A percentile compares a stretch with the other conserved stretches of the same genome.
These are phyloP conservation scores for Scalopus aquaticus DNA, from an alignment of 2,113 vertebrate genomes.

Conservation along the genomic window DNA sequence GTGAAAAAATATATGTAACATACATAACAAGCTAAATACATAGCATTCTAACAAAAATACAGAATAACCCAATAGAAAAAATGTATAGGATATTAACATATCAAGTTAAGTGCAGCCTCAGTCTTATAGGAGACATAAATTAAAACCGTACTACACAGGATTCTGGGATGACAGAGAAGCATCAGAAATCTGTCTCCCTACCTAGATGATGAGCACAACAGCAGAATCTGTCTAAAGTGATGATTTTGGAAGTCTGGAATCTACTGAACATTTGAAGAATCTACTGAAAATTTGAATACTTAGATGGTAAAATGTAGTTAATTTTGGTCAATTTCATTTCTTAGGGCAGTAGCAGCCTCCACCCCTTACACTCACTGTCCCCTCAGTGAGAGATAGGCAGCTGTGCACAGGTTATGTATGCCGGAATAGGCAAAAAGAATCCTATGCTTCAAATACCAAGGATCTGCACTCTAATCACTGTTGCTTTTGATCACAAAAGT, in stretches of 20 bases:
- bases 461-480: background rate
- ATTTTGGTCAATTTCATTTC: background rate
- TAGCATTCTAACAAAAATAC: background rate
- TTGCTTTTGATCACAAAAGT: background rate
- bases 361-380: no score
- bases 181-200: background rate
- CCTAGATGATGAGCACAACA: background rate
- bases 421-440: background rate
- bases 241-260: background rate
- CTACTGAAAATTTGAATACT: background rate
- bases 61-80: background rate
- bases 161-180: background rate
- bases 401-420: background rate
- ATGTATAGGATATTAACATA: conserved; percentile 16
- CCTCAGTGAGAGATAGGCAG: background rate
- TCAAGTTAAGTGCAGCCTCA: conserved; percentile 9
- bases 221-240: background rate
- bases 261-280: background rate
- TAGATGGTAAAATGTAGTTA: background rate
- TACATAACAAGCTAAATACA: conserved; percentile 3
- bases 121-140: conserved; percentile 39
- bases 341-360: background rate
- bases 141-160: background rate
- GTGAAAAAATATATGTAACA: background rate
- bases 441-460: background rate